Conservation (phyloP, 2,797 vertebrate genomes). For the Crossoptilon crossoptilon region DNA sequence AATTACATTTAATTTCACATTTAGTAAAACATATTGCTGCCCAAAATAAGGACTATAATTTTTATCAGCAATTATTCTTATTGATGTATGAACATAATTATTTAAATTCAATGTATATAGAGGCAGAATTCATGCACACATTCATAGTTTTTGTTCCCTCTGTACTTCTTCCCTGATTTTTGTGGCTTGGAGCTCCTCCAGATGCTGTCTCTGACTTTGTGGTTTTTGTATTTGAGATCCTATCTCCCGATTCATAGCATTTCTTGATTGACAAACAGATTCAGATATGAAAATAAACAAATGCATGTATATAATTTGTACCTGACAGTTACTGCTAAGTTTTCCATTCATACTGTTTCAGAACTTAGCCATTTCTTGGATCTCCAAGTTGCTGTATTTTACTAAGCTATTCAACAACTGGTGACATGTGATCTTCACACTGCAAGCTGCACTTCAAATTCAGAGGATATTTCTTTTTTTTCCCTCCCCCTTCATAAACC, state of each 20-base stretch:
- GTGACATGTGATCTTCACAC: slow-evolving; percentile 6
- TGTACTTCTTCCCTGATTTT: slow-evolving; percentile 78
- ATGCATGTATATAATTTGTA: slow-evolving; percentile 82
- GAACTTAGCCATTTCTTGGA: slow-evolving; percentile 17
- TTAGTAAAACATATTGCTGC: slow-evolving; percentile 77
- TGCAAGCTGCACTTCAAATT: slow-evolving; percentile 43
- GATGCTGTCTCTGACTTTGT: slow-evolving; percentile 85
- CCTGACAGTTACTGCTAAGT: slow-evolving; percentile 77
- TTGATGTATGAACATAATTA: slow-evolving; percentile 78
- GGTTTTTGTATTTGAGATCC: slow-evolving; percentile 90
- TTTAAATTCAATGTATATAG: slow-evolving; percentile 76
- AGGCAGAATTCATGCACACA: slow-evolving; percentile 61
- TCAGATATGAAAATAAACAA: slow-evolving; percentile 90
- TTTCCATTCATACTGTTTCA: slow-evolving; percentile 7
- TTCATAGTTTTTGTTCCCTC: slow-evolving; percentile 74
- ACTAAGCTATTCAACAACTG: slow-evolving; percentile 11
- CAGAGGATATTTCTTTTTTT: slow-evolving; percentile 14
- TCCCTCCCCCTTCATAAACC: slow-evolving; percentile 38
- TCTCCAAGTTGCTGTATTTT: slow-evolving; percentile 25
- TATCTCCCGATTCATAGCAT: slow-evolving; percentile 83
- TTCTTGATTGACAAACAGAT: slow-evolving; percentile 91
- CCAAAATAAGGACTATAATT: slow-evolving; percentile 77
- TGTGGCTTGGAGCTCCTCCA: slow-evolving; percentile 93
- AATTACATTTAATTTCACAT: slow-evolving; percentile 79
- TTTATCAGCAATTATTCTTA: slow-evolving; percentile 78